Evolutionary conservation across 2,113 vertebrate species (phyloP).

Genomic region (Trichechus manatus): DNA sequence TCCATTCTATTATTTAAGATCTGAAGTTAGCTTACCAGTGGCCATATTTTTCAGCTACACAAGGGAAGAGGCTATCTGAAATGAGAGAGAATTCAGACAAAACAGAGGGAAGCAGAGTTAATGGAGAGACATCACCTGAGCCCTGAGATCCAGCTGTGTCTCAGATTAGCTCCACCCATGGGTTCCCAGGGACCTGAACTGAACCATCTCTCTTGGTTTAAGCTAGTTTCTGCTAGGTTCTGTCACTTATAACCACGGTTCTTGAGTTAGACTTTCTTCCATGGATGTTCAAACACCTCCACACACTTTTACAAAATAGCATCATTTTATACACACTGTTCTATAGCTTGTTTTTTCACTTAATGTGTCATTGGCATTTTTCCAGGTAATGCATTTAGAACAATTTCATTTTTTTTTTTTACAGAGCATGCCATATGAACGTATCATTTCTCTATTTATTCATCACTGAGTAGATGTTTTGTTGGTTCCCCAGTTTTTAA

Average conservation of each 20-base stretch:
- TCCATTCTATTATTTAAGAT: conserved; percentile 22
- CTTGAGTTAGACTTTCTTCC: neutral
- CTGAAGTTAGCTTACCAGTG: neutral
- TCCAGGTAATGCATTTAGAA: neutral
- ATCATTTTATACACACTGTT: neutral
- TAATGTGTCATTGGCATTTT: neutral
- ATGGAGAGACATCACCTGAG: neutral
- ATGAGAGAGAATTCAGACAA: conserved; percentile 50
- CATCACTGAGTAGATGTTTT: conserved; percentile 5
- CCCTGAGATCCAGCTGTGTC: neutral
- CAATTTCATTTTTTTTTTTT: conserved; percentile 28
- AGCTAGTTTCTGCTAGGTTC: neutral
- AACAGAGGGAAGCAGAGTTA: neutral
- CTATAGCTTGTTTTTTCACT: conserved; percentile 31
- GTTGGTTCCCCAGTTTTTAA: conserved; percentile 34
- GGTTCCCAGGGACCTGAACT: neutral
- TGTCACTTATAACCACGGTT: neutral
- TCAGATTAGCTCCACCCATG: neutral
- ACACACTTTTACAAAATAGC: neutral
- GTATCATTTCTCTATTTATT: neutral
- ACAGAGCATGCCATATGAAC: neutral
- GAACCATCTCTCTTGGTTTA: neutral
- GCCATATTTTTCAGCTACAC: neutral
- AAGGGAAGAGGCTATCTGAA: neutral
- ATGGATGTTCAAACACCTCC: neutral